Evolutionary conservation across 2,888 invertebrate species (phyloP).

Genomic region (Ornithoptera alexandrae): DNA sequence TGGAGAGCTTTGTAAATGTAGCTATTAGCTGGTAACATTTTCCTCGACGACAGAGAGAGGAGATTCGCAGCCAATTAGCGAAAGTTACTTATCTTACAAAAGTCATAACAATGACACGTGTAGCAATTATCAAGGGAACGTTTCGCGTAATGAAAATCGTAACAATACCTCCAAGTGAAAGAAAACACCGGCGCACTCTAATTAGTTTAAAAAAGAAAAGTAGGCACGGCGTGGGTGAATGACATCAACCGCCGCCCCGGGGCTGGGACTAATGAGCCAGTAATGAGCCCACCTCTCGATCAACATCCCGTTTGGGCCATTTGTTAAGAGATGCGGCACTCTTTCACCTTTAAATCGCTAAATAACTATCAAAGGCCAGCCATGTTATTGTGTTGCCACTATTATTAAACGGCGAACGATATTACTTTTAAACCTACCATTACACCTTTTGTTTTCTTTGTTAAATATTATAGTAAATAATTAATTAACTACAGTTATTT

Average conservation of each 20-base stretch:
- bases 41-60: conserved; percentile 9
- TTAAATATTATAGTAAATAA: no score
- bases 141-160: conserved; percentile 43
- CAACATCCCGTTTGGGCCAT: conserved; percentile 54
- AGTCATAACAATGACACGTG: conserved; percentile 43
- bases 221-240: conserved; percentile 47
- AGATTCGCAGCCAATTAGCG: conserved; percentile 30
- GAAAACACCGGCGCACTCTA: conserved; percentile 50
- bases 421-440: not conserved
- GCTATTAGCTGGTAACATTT: conserved; percentile 26
- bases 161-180: conserved; percentile 39
- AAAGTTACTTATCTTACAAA: conserved; percentile 32
- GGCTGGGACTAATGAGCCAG: conserved; percentile 58
- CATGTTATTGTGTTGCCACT: conserved; percentile 39
- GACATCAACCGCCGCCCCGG: conserved; percentile 51
- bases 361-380: conserved; percentile 53
- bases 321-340: conserved; percentile 42
- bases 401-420: conserved; percentile 30
- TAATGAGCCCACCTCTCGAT: conserved; percentile 59
- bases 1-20: conserved; percentile 14
- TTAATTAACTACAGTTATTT: no score
- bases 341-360: conserved; percentile 46
- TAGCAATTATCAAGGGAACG: conserved; percentile 54
- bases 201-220: conserved; percentile 68
- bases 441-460: not conserved